Base-by-base conservation (phyloP, 2,888 invertebrate genomes). In the Rotaria macrura region DNA sequence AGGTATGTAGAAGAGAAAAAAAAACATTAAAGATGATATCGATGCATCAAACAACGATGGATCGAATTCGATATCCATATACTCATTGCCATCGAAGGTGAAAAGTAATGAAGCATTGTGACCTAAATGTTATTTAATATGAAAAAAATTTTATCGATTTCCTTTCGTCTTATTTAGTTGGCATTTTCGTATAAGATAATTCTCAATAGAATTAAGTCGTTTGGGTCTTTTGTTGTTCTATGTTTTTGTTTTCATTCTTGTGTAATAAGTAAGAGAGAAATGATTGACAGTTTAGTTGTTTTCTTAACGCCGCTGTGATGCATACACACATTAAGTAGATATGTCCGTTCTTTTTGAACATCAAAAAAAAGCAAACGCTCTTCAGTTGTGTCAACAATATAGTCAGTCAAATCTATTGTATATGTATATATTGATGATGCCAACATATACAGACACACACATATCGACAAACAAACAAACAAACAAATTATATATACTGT, bases 261-360 rank as follows among this genome's bases (percentile, higher is more conserved):
- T 65, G 65, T 65, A 65, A 29, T 17, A 34, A 34, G 65, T 65
- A 65, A 65, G 29, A 34, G 29, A 34, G 17, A 65, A 34, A 20
- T 65, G 65, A 65, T 65, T 65, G 65, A 65, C 65, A 65, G 65
- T 65, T 65, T 65, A 65, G 65, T 65, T 65, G 65, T 65, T 65
- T 65, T 65, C 38, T 65, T 65, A 65, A 65, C 34, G 34, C 34
- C 34, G 34, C 65, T 65, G 29, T 65, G 65, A 65, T 65, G 65
- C 4, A 65, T 65, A 65, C 4, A 65, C 65, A 38, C 29, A 65
- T 65, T 65, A 65, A 65, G 34, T 65, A 38, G 65, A 65, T 34
- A 25, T 65, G 65, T 65, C 65, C 65, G 34, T 65, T 65, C 34
- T 34, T 65, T 65, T 65, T 65, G 65, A 65, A 65, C 65, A 65